Percentiles rank a stretch among this genome's conserved stretches.
Conservation (phyloP, 2,113 vertebrate genomes). For the Hippopotamus amphibius region DNA sequence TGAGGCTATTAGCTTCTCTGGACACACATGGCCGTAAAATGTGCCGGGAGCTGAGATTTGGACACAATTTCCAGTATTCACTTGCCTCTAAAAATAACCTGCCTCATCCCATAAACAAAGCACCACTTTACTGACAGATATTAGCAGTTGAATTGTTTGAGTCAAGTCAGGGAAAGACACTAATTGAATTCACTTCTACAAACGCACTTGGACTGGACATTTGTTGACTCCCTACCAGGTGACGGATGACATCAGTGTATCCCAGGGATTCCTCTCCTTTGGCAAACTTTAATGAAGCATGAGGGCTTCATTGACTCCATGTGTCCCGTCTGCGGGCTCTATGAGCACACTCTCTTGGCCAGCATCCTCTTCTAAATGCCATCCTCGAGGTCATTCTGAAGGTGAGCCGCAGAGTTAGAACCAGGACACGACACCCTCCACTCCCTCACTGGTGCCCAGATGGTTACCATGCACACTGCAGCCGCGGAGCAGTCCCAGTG, state of each 20-base stretch:
- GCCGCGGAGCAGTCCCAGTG: neutral
- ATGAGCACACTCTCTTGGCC: neutral
- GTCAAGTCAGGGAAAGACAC: neutral
- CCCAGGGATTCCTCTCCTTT: neutral
- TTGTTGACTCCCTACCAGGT: neutral
- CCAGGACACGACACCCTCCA: neutral
- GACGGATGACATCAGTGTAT: neutral
- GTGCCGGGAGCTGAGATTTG: neutral
- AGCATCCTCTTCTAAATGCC: conserved; percentile 3
- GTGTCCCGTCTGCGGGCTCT: neutral
- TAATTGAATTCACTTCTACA: neutral
- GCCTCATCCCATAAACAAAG: conserved; percentile 12
- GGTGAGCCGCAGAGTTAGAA: neutral
- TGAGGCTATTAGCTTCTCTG: neutral
- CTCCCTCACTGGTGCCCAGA: neutral
- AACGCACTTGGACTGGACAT: neutral
- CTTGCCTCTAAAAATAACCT: conserved; percentile 41
- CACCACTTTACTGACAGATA: neutral
- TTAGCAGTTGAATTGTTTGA: neutral
- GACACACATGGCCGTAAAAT: neutral
- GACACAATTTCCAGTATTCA: neutral
- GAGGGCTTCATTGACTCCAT: neutral
- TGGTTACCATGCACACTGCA: neutral
- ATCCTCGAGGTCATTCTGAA: conserved; percentile 7
- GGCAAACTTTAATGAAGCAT: conserved; percentile 28